Conservation (phyloP, 2,797 vertebrate species). For the Lycodopsis pacificus region DNA sequence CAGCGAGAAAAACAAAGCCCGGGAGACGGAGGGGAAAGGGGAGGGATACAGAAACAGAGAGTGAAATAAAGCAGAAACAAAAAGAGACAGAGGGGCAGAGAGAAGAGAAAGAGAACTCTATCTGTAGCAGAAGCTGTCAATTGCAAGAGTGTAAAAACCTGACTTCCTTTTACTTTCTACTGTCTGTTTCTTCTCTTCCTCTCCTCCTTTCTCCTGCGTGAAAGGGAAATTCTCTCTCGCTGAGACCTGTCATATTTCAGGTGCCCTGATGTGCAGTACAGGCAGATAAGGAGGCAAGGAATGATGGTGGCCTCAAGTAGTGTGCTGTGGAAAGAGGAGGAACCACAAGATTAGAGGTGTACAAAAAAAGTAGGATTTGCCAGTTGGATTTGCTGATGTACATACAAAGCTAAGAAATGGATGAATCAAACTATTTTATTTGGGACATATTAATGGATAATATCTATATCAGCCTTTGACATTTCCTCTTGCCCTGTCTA, state of each 20-base stretch:
- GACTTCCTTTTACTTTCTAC: slow-evolving; percentile 35
- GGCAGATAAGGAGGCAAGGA: slow-evolving; percentile 29
- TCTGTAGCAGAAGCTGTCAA: slow-evolving; percentile 21
- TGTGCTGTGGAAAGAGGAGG: neutral
- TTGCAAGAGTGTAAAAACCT: slow-evolving; percentile 10
- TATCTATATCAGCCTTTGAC: neutral
- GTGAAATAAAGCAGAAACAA: slow-evolving; percentile 27
- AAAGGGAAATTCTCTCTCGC: slow-evolving; percentile 28
- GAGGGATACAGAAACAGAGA: slow-evolving; percentile 14
- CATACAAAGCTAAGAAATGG: neutral
- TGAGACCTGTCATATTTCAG: slow-evolving; percentile 31
- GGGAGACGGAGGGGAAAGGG: slow-evolving; percentile 23
- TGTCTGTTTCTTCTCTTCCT: neutral
- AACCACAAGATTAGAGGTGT: neutral
- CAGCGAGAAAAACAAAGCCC: slow-evolving; percentile 60
- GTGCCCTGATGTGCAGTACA: slow-evolving; percentile 27
- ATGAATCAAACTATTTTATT: neutral
- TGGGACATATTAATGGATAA: neutral
- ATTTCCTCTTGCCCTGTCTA: neutral
- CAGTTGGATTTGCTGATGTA: neutral
- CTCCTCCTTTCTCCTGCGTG: neutral
- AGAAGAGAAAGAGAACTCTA: slow-evolving; percentile 20
- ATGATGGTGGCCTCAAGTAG: slow-evolving; percentile 20
- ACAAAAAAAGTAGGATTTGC: neutral
- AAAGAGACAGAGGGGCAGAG: slow-evolving; percentile 11